Evolutionary conservation across 2,888 invertebrate species (phyloP), one percentile per base, ranked within the genome.

Genomic region (Euplexia lucipara): DNA sequence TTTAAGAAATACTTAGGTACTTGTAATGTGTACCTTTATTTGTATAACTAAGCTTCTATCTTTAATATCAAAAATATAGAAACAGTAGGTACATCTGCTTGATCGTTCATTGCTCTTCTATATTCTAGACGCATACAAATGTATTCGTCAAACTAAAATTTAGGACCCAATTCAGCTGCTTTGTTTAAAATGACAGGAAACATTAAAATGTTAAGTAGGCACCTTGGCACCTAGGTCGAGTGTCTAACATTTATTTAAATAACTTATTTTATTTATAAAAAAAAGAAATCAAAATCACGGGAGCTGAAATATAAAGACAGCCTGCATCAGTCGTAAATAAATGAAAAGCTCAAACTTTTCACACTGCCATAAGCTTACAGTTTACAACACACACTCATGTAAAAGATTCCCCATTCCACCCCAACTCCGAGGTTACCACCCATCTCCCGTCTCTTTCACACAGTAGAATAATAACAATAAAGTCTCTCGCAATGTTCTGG

Each of bases 401-500:
- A 45, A 69, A 57, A 45, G n/a, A 35, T 77, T 64, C 52, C 70
- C 56, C 47, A 45, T 39, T 39, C 58, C 45, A 52, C 62, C 62
- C 73, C n/a, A 51, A 48, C 35, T 62, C 39, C n/a, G 45, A 4
- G 47, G 53, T 57, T 37, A 65, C 62, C 61, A 72, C 52, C 61
- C 45, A 62, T 58, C 20, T 56, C 5, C 48, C 18, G 14, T 74
- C 68, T 71, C 71, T 56, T 41, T 77, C 45, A 7, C 63, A 42
- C 7, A 35, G 35, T 30, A 12, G 34, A 32, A 67, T 48, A 58
- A 35, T 49, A 71, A 61, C 41, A 52, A 57, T n/a, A n/a, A 39
- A 30, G 81, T 51, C 89, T 90, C 85, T 70, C 78, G 10, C 12
- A 10, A 22, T 20, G 51, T 81, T 81, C 84, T 94, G 86, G 1